Evolutionary conservation across 2,888 invertebrate species (phyloP).

Genomic region (Vanessa cardui): DNA sequence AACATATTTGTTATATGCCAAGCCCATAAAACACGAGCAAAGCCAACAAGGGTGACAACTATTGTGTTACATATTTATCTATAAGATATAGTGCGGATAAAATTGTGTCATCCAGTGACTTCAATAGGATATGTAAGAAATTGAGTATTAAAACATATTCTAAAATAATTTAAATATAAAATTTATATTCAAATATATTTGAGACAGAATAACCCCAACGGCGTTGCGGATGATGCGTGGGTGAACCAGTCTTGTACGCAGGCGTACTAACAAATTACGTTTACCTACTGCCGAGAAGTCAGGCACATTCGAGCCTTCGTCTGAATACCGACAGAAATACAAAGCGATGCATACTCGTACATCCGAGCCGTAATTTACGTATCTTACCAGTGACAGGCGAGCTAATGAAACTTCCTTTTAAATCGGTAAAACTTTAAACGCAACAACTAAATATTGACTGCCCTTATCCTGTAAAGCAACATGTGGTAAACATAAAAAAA

Average conservation of each 20-base stretch:
- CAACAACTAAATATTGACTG: constrained; percentile 22
- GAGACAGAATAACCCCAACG: constrained; percentile 21
- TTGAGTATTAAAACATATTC: background rate
- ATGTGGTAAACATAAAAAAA: too few species aligned
- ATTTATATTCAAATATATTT: constrained; percentile 10
- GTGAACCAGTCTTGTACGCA: constrained; percentile 63
- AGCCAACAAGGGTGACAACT: too few species aligned
- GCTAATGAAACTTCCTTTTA: constrained; percentile 36
- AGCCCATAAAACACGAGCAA: too few species aligned
- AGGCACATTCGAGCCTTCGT: constrained; percentile 34
- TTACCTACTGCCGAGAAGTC: constrained; percentile 54
- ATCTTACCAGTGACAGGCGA: constrained; percentile 33
- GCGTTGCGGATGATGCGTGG: constrained; percentile 55
- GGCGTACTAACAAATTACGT: constrained; percentile 70
- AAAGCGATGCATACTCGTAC: constrained; percentile 36
- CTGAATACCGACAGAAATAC: constrained; percentile 32
- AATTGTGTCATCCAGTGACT: too few species aligned
- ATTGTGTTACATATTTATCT: too few species aligned
- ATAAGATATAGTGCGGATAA: too few species aligned
- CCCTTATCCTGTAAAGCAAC: constrained; percentile 1
- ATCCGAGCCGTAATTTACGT: constrained; percentile 40
- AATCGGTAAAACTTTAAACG: constrained; percentile 22
- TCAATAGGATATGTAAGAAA: too few species aligned
- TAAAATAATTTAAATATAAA: background rate
- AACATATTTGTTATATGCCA: too few species aligned